Evolutionary conservation across 2,113 vertebrate species (phyloP).

Genomic region (Equus przewalskii): DNA sequence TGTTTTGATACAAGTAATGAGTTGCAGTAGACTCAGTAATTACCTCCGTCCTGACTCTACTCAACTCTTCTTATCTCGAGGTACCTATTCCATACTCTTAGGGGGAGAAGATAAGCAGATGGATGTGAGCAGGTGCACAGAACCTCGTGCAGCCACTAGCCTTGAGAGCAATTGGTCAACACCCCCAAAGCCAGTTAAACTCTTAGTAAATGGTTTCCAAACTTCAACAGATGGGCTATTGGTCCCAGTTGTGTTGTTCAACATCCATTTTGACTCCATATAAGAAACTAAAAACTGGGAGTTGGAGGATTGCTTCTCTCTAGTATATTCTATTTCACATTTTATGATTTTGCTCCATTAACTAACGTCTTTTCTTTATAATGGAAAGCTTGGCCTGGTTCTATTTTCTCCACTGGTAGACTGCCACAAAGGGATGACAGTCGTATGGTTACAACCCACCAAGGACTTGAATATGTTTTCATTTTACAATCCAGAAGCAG

Average conservation of each 20-base stretch:
- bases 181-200: conserved; percentile 69
- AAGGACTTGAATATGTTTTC: conserved; percentile 2
- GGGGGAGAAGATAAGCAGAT: conserved; percentile 33
- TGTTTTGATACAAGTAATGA: neutral
- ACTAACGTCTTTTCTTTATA: conserved; percentile 17
- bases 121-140: neutral
- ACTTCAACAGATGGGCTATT: conserved; percentile 65
- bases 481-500: conserved; percentile 31
- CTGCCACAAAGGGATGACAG: neutral
- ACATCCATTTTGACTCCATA: conserved; percentile 36
- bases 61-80: neutral
- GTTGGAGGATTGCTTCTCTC: conserved; percentile 19
- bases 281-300: conserved; percentile 35
- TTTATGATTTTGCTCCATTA: conserved; percentile 54
- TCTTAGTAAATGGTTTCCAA: conserved; percentile 37
- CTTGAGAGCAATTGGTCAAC: conserved; percentile 51
- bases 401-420: neutral
- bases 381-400: neutral
- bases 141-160: neutral
- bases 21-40: conserved; percentile 51
- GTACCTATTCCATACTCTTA: neutral
- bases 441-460: conserved; percentile 2
- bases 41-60: neutral
- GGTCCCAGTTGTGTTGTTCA: neutral
- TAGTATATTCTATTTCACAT: conserved; percentile 50